Evolutionary conservation across 37 sponge, comb jelly and placozoan genomes (phyloP).

Genomic region (Bolinopsis microptera): DNA sequence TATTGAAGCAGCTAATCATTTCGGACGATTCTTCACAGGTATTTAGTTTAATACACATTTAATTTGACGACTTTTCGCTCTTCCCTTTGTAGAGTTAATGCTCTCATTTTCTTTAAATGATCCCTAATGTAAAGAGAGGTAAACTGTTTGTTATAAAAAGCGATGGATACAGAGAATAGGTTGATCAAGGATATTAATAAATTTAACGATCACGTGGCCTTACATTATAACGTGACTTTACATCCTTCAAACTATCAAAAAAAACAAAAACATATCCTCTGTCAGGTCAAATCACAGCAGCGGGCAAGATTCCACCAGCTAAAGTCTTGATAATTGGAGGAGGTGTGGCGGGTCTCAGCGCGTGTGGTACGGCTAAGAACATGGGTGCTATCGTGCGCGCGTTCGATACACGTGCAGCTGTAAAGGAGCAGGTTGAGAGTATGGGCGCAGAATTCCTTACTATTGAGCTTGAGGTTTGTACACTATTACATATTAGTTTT

Average conservation of each 20-base stretch:
- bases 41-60: background rate
- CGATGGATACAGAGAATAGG: no score
- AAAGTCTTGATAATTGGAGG: conserved; percentile 93
- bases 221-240: no score
- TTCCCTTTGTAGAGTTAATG: no score
- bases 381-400: conserved; percentile 93
- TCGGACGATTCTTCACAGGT: conserved; percentile 88
- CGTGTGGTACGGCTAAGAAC: conserved; percentile 86
- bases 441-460: conserved; percentile 94
- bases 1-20: conserved; percentile 87
- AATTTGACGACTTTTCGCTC: no score
- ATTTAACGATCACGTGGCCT: no score
- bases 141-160: no score
- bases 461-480: conserved; percentile 67
- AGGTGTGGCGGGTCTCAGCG: conserved; percentile 88
- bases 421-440: conserved; percentile 86
- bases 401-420: conserved; percentile 88
- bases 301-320: conserved; percentile 90
- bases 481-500: no score
- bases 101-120: no score
- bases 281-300: conserved; percentile 89
- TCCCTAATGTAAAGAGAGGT: no score
- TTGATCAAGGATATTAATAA: no score
- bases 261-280: background rate
- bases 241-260: no score